These are phyloP conservation scores for Pogoniulus pusillus DNA, from an alignment of 2,797 vertebrate species.

Conservation along the genomic window DNA sequence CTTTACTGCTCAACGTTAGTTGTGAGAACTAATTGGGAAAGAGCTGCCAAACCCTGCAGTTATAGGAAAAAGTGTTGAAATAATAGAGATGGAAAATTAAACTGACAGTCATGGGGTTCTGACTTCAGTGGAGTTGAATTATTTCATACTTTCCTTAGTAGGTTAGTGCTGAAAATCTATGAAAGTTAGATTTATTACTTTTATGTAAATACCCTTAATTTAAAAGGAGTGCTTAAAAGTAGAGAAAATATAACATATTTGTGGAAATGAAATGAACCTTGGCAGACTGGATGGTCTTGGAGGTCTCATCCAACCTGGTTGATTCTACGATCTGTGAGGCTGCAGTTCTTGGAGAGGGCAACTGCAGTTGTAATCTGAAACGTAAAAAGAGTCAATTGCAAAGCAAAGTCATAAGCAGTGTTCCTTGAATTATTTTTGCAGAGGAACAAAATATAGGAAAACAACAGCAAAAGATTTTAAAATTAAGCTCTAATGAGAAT, in stretches of 20 bases:
- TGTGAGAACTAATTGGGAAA: not conserved
- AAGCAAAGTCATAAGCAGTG: not conserved
- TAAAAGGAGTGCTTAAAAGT: not conserved
- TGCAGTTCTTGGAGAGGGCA: not conserved
- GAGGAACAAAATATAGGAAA: conserved; percentile 18
- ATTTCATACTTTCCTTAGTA: not conserved
- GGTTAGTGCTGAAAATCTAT: not conserved
- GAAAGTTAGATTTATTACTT: not conserved
- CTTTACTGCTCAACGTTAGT: not conserved
- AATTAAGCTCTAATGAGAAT: conserved; percentile 55
- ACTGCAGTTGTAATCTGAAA: not conserved
- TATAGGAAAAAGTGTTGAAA: fast-evolving
- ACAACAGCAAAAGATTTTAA: conserved; percentile 43
- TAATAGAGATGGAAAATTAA: not conserved
- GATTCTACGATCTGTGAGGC: not conserved
- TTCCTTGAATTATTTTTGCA: conserved; percentile 40
- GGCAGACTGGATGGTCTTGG: too few relatives aligned
- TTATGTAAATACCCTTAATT: not conserved
- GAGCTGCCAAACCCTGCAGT: not conserved
- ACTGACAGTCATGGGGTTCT: not conserved
- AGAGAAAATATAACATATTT: not conserved
- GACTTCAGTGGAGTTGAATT: not conserved
- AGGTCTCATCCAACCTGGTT: too few relatives aligned
- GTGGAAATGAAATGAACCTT: not conserved
- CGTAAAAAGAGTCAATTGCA: not conserved